A percentile compares a stretch with the other conserved stretches of the same genome.
Evolutionary conservation across 2,113 vertebrate genomes (phyloP).

Genomic region (Salvelinus fontinalis): DNA sequence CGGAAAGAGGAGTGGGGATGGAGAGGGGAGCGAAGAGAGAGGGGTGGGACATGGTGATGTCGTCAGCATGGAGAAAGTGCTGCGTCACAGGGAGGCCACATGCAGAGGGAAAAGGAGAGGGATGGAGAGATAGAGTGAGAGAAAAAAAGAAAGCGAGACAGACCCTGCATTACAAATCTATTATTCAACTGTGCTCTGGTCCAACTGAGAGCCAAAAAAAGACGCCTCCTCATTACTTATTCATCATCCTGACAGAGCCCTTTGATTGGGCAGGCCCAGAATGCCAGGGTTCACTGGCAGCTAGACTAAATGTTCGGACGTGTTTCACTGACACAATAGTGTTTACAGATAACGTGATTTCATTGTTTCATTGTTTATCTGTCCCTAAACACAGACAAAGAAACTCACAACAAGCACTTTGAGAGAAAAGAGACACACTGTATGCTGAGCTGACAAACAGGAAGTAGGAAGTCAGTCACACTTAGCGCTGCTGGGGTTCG

Average conservation of each 20-base stretch:
- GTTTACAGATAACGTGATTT: not conserved
- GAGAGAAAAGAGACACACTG: too few species aligned
- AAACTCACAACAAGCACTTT: not conserved
- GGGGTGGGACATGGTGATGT: slow-evolving; percentile 18
- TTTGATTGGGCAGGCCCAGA: not conserved
- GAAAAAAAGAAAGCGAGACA: not conserved
- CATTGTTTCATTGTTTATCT: not conserved
- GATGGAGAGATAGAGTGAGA: not conserved
- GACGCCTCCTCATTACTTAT: slow-evolving; percentile 49
- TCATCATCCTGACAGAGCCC: slow-evolving; percentile 19
- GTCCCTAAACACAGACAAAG: not conserved
- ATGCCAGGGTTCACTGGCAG: not conserved
- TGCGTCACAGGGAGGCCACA: slow-evolving; percentile 41
- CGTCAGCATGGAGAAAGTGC: slow-evolving; percentile 50
- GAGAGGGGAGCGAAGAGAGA: not conserved
- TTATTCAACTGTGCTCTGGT: slow-evolving; percentile 52
- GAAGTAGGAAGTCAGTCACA: not conserved
- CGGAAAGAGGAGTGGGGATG: not conserved
- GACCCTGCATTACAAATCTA: slow-evolving; percentile 30
- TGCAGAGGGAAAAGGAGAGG: slow-evolving; percentile 7
- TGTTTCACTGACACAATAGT: not conserved
- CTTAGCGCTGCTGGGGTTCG: not conserved
- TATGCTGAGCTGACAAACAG: not conserved
- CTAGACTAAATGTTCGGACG: not conserved
- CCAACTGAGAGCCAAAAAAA: slow-evolving; percentile 48